Evolutionary conservation across 1,140 invertebrate genomes (phyloP).

Genomic region (Lepidotrigona ventralis): DNA sequence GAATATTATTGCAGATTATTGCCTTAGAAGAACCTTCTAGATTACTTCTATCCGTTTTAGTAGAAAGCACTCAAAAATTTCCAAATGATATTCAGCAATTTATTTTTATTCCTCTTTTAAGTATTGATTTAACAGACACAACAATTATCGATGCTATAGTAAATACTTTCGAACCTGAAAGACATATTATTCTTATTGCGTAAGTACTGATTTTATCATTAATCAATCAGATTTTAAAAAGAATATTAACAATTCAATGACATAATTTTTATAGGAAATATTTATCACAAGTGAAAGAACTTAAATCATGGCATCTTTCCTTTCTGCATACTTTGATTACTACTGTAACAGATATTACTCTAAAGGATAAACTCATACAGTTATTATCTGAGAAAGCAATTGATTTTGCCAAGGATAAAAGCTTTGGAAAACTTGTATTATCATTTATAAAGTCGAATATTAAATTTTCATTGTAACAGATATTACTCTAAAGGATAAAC

Average conservation of each 20-base stretch:
- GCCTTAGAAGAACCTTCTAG: slow-evolving; percentile 61
- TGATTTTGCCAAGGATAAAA: slow-evolving; percentile 64
- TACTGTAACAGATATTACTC: slow-evolving; percentile 44
- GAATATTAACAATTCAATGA: neutral
- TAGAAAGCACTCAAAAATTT: slow-evolving; percentile 62
- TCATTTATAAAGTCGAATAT: slow-evolving; percentile 64
- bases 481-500: slow-evolving; percentile 50
- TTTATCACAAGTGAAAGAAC: slow-evolving; percentile 51
- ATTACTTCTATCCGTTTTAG: slow-evolving; percentile 52
- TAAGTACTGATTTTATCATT: slow-evolving; percentile 40
- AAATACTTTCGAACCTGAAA: slow-evolving; percentile 46
- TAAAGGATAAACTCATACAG: slow-evolving; percentile 57
- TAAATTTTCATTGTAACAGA: slow-evolving; percentile 51
- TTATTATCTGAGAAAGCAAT: slow-evolving; percentile 60
- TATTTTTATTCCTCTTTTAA: slow-evolving; percentile 64
- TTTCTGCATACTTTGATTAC: slow-evolving; percentile 60
- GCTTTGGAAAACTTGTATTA: slow-evolving; percentile 65
- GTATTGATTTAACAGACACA: slow-evolving; percentile 63
- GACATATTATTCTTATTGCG: slow-evolving; percentile 55
- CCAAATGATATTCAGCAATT: slow-evolving; percentile 67
- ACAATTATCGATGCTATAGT: slow-evolving; percentile 56
- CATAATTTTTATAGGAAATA: slow-evolving; percentile 62
- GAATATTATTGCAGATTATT: slow-evolving; percentile 59
- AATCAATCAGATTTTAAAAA: neutral
- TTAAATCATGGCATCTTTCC: slow-evolving; percentile 68